A percentile compares a stretch with the other conserved stretches of the same genome.
Conservation (phyloP, 2,888 invertebrate species). For the Cephus runcator region DNA sequence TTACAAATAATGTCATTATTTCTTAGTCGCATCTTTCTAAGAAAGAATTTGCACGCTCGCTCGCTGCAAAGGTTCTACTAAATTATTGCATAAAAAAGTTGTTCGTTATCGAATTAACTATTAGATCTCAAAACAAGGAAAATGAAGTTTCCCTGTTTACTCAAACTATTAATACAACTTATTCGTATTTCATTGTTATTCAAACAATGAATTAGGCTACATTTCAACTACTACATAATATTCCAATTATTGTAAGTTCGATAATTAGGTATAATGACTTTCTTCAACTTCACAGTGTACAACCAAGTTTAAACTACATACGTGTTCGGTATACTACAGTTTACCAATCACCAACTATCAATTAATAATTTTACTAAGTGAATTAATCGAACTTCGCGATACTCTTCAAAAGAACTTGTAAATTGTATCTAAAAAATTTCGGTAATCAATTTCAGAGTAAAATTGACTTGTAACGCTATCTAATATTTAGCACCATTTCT, state of each 20-base stretch:
- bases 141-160: background rate
- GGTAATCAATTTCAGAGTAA: background rate
- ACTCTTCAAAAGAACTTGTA: background rate
- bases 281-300: background rate
- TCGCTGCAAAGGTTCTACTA: background rate
- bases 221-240: background rate
- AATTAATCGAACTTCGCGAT: background rate
- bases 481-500: constrained; percentile 57
- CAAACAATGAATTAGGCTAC: background rate
- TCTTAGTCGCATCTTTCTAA: background rate
- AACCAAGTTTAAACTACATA: background rate
- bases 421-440: background rate
- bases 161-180: background rate
- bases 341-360: background rate
- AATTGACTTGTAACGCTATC: background rate
- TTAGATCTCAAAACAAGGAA: background rate
- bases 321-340: background rate
- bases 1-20: background rate
- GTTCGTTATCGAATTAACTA: background rate
- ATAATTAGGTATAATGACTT: background rate
- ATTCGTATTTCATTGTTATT: background rate
- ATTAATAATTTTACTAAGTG: background rate
- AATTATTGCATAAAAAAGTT: background rate
- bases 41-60: background rate
- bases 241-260: background rate